A percentile compares a stretch with the other conserved stretches of the same genome.
Conservation (phyloP, 2,797 vertebrate species). For the Caiman crocodilus region DNA sequence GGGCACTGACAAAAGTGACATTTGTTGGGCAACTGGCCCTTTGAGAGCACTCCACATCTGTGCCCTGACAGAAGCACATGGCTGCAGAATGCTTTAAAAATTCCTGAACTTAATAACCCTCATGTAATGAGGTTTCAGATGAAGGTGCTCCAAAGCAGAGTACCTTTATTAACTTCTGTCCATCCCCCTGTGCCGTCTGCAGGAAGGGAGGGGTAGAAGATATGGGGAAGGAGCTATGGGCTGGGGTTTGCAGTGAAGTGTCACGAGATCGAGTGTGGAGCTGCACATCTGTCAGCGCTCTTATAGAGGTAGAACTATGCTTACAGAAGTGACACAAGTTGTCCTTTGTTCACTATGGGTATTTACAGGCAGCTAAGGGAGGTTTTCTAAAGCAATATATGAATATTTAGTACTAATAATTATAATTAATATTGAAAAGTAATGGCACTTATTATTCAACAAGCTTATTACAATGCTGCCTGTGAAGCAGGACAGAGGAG, state of each 20-base stretch:
- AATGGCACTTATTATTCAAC: background rate
- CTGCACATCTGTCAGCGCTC: fast-evolving
- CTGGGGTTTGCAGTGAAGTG: no score
- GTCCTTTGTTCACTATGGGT: background rate
- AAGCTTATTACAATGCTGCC: background rate
- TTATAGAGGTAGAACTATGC: background rate
- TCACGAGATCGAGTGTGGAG: no score
- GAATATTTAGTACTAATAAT: background rate
- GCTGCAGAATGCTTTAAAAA: no score
- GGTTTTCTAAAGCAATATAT: slow-evolving; percentile 31
- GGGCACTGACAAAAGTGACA: background rate
- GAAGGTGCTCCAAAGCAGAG: no score
- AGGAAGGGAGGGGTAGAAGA: no score
- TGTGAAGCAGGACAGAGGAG: background rate
- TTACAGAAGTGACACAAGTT: background rate
- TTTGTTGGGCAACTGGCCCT: background rate
- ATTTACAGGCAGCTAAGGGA: background rate
- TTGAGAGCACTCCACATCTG: no score
- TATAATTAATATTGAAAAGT: slow-evolving; percentile 3
- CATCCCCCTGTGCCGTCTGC: no score
- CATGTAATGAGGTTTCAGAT: no score
- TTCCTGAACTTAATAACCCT: no score
- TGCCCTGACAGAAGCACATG: no score
- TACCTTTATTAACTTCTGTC: no score
- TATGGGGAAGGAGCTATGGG: no score